Evolutionary conservation across 2,113 vertebrate species (phyloP).

Genomic region (Ceyx margarethae): DNA sequence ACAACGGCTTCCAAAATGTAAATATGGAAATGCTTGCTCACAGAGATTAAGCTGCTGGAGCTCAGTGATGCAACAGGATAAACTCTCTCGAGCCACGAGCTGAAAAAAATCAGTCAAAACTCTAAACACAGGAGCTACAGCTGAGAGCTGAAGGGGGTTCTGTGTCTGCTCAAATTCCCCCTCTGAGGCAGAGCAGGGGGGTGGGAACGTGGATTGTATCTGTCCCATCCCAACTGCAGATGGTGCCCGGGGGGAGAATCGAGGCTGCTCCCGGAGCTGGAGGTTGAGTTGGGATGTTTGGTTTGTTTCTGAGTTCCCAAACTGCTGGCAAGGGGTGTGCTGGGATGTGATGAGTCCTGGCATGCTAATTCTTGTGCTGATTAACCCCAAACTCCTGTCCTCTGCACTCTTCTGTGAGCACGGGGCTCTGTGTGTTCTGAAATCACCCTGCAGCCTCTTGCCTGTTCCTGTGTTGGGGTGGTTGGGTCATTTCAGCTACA

Average conservation of each 20-base stretch:
- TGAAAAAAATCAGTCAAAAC: background rate
- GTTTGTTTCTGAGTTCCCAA: background rate
- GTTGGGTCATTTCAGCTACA: background rate
- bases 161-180: fast-evolving
- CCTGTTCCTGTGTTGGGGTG: background rate
- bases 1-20: background rate
- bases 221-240: background rate
- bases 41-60: background rate
- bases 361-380: background rate
- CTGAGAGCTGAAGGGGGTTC: background rate
- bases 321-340: background rate
- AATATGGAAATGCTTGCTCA: background rate
- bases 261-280: background rate
- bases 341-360: background rate
- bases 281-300: background rate
- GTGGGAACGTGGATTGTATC: fast-evolving
- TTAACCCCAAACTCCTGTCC: background rate
- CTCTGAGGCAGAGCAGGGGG: background rate
- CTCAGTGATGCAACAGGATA: background rate
- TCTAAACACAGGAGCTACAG: background rate
- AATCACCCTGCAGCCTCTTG: background rate
- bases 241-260: background rate
- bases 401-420: background rate
- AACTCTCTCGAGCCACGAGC: background rate
- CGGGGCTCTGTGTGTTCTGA: background rate